Conservation (phyloP, 2,888 invertebrate species). For the Drosophila nr. perissopoda region DNA sequence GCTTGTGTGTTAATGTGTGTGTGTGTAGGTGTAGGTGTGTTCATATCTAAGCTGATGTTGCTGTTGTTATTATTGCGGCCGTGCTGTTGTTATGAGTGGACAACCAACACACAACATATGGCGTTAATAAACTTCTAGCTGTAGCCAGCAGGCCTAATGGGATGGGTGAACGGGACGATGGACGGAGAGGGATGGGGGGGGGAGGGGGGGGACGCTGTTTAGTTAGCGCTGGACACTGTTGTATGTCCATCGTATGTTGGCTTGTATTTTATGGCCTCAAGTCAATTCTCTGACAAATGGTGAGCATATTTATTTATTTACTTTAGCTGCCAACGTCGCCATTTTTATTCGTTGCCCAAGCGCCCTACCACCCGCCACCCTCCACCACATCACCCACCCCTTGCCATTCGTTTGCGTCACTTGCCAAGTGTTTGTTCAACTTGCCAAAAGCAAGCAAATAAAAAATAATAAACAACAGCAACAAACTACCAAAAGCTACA, state of each 20-base stretch:
- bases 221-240: slow-evolving; percentile 23
- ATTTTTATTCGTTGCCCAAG: slow-evolving; percentile 19
- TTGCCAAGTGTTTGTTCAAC: slow-evolving; percentile 76
- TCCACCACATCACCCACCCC: neutral
- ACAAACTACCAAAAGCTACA: slow-evolving; percentile 18
- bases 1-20: slow-evolving; percentile 19
- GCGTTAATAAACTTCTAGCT: slow-evolving; percentile 77
- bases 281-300: slow-evolving; percentile 81
- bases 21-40: slow-evolving; percentile 42
- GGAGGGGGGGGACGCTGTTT: neutral
- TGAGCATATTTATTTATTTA: slow-evolving; percentile 82
- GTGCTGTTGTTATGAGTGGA: slow-evolving; percentile 65
- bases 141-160: slow-evolving; percentile 39
- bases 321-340: slow-evolving; percentile 59
- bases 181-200: neutral
- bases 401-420: slow-evolving; percentile 62
- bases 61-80: slow-evolving; percentile 35
- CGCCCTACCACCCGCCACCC: neutral
- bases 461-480: slow-evolving; percentile 20
- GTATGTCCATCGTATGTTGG: slow-evolving; percentile 58
- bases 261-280: slow-evolving; percentile 77
- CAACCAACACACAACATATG: slow-evolving; percentile 68
- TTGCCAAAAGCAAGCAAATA: slow-evolving; percentile 65
- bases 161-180: neutral
- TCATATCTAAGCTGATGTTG: slow-evolving; percentile 68